Evolutionary conservation across 2,113 vertebrate species (phyloP), one percentile per base, ranked within the genome.

Genomic region (Corvus cornix): DNA sequence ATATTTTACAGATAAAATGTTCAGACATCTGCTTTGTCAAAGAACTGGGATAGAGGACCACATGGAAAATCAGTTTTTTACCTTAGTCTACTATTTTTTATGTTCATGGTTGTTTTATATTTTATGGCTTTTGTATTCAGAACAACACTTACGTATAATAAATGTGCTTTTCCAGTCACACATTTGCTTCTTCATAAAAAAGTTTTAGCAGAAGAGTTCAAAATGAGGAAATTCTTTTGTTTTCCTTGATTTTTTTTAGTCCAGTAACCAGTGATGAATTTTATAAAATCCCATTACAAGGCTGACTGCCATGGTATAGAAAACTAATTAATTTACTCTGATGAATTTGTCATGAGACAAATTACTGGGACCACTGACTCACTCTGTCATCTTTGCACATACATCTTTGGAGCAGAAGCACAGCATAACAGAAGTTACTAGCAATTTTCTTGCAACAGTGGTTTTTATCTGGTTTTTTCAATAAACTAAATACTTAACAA

Each of bases 311-410:
- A 41, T 28, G 12, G 63, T 73, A 84, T 43, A 89, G 58, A 89
- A 91, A 73, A 87, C 17, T 13, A 79, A 73, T 79, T 51, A 53
- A 85, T 76, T 91, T 87, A 66, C 51, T 64, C 75, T 85, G 78
- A 76, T 43, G 49, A 84, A 69, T 83, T 41, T 94, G 64, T 92
- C 72, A 88, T 74, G 63, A 87, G 67, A 87, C 27, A 69, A 85
- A 96, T 93, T 75, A 92, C 48, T 58, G 59, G 66, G 66, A 93
- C 74, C 49, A 83, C 46, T 75, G 87, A 93, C 46, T 90, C 74
- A 52, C 24, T 72, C 60, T 69, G 48, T 46, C 81, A 49, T 49
- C 67, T 72, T 59, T 86, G 55, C 53, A 70, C 10, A 81, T 16
- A 39, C 14, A 44, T 55, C 48, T 78, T 35, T 28, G 75, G 75